These are phyloP conservation scores for Neosilurus hyrtlii DNA, from an alignment of 2,797 vertebrate species.

Conservation along the genomic window DNA sequence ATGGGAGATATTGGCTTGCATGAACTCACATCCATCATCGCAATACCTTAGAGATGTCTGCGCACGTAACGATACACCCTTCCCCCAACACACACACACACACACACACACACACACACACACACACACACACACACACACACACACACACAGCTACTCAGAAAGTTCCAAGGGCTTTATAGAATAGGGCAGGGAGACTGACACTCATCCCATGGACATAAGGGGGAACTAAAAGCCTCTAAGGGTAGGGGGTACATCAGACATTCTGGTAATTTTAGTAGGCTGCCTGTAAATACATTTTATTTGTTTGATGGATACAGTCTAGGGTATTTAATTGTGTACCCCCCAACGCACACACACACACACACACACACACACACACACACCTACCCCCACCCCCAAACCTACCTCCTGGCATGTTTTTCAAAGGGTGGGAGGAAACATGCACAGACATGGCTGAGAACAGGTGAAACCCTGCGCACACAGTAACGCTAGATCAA, in stretches of 20 bases:
- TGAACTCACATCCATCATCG: constrained; percentile 75
- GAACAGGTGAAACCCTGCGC: background rate
- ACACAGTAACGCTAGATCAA: background rate
- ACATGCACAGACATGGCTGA: background rate
- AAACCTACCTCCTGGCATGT: constrained; percentile 3
- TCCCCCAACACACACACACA: background rate
- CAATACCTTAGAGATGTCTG: constrained; percentile 57
- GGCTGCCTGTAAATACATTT: background rate
- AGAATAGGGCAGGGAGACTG: constrained; percentile 6
- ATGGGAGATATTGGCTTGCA: constrained; percentile 63
- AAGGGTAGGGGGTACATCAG: background rate
- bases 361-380: constrained; percentile 12
- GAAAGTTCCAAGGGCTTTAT: background rate
- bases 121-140: background rate
- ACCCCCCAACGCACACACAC: background rate
- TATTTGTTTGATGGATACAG: constrained; percentile 16
- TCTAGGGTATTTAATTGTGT: background rate
- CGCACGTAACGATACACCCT: background rate
- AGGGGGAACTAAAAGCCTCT: constrained; percentile 2
- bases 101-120: constrained; percentile 11
- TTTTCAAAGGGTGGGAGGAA: constrained; percentile 14
- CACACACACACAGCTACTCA: background rate
- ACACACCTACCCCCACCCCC: background rate
- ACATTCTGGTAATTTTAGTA: background rate
- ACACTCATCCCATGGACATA: constrained; percentile 31